phyloP scores from a whole-genome alignment of 2,797 vertebrate species.

The Chaetodon trifasciatus region DNA sequence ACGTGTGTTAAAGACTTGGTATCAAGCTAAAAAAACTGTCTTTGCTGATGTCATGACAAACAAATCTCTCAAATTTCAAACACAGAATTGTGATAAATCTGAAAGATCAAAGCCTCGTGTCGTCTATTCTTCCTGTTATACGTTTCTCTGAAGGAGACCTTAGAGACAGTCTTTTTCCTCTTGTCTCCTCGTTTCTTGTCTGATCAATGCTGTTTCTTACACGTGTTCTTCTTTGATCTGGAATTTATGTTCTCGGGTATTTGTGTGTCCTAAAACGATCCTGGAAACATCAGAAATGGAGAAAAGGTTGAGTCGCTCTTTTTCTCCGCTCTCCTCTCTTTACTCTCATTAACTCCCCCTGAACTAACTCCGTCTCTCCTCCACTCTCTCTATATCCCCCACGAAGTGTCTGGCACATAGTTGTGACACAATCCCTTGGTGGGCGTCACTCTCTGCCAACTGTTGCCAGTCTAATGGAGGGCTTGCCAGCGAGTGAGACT shows the following conservation, averaged over 20 bases:
- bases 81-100: not conserved
- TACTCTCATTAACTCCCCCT: constrained; percentile 37
- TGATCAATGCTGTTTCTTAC: not conserved
- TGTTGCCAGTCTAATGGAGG: constrained; percentile 82
- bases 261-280: not conserved
- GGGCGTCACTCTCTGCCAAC: constrained; percentile 78
- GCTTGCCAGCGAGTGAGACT: constrained; percentile 69
- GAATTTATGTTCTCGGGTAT: too few relatives aligned
- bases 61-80: constrained; percentile 1
- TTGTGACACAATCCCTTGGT: constrained; percentile 64
- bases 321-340: constrained; percentile 24
- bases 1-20: not conserved
- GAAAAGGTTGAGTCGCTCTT: constrained; percentile 10
- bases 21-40: not conserved
- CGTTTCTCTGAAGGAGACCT: not conserved
- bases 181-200: not conserved
- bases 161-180: not conserved
- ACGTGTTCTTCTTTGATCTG: not conserved
- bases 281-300: not conserved
- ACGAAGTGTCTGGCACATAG: constrained; percentile 60
- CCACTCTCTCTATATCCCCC: constrained; percentile 23
- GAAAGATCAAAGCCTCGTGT: not conserved
- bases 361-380: constrained; percentile 33
- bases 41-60: not conserved
- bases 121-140: not conserved